phyloP scores from a whole-genome alignment of 1,140 invertebrate genomes.

The Bombus terrestris region DNA sequence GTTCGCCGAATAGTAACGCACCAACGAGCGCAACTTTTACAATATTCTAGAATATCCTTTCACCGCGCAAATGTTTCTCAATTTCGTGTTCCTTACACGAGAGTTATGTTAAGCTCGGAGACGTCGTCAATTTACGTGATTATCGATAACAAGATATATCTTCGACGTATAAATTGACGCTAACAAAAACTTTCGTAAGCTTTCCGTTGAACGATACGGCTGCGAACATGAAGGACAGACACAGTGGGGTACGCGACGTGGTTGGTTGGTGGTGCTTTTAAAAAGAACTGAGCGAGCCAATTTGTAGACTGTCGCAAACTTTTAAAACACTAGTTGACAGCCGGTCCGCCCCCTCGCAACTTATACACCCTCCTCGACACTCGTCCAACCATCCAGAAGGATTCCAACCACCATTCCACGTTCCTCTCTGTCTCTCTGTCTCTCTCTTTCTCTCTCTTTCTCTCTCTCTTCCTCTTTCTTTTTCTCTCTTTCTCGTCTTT shows the following conservation, averaged over 20 bases:
- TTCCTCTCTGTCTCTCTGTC: constrained; percentile 1
- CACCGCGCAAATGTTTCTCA: not conserved
- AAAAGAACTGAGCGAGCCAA: constrained; percentile 84
- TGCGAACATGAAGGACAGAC: constrained; percentile 38
- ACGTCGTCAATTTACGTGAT: not conserved
- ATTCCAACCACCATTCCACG: constrained; percentile 62
- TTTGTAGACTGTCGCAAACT: constrained; percentile 84
- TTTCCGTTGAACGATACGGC: constrained; percentile 59
- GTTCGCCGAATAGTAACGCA: not conserved
- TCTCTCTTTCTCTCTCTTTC: not conserved
- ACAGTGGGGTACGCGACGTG: constrained; percentile 69
- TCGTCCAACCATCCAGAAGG: constrained; percentile 73
- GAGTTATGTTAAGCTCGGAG: not conserved
- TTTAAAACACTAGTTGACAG: constrained; percentile 84
- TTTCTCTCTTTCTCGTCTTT: not conserved
- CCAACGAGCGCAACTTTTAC: not conserved
- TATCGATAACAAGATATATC: not conserved
- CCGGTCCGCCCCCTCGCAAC: constrained; percentile 67
- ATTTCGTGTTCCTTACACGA: not conserved
- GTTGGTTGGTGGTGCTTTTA: constrained; percentile 82
- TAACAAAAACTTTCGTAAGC: constrained; percentile 43
- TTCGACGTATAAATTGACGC: constrained; percentile 10
- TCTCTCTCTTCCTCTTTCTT: constrained; percentile 6
- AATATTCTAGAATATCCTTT: not conserved
- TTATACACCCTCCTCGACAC: constrained; percentile 45